phyloP scores from a whole-genome alignment of 1,140 invertebrate genomes.

The Daktulosphaira vitifoliae region DNA sequence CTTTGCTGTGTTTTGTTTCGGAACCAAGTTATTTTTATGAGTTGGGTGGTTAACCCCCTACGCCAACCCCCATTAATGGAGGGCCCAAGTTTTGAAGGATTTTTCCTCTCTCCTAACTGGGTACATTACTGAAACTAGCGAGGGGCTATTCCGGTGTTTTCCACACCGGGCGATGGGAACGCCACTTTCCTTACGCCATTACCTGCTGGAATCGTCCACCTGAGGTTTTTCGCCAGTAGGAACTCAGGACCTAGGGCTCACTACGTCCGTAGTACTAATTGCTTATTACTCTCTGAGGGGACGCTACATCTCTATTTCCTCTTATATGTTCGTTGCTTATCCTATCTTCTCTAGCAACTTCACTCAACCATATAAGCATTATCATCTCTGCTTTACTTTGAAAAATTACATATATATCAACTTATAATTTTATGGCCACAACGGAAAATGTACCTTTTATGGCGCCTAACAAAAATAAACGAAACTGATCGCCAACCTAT shows the following conservation, averaged over 20 bases:
- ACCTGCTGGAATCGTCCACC: not conserved
- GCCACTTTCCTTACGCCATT: not conserved
- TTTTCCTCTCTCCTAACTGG: not conserved
- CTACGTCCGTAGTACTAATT: not conserved
- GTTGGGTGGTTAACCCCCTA: slow-evolving; percentile 2
- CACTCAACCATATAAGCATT: no score
- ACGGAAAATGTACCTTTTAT: no score
- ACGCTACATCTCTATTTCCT: no score
- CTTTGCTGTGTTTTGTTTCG: no score
- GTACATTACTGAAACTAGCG: not conserved
- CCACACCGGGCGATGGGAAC: not conserved
- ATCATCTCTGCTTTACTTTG: no score
- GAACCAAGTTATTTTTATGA: no score
- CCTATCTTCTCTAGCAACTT: no score
- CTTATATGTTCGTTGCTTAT: no score
- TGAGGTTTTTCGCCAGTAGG: not conserved
- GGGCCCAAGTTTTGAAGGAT: not conserved
- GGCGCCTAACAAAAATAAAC: no score
- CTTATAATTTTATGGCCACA: no score
- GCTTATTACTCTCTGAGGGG: not conserved
- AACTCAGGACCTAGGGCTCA: not conserved
- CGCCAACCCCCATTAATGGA: slow-evolving; percentile 6
- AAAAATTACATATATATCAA: no score
- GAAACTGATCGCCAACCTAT: no score
- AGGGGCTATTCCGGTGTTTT: slow-evolving; percentile 5